Percentiles rank a stretch among this genome's conserved stretches.
Evolutionary conservation across 2,888 invertebrate species (phyloP).

Genomic region (Andricus quercusramuli): DNA sequence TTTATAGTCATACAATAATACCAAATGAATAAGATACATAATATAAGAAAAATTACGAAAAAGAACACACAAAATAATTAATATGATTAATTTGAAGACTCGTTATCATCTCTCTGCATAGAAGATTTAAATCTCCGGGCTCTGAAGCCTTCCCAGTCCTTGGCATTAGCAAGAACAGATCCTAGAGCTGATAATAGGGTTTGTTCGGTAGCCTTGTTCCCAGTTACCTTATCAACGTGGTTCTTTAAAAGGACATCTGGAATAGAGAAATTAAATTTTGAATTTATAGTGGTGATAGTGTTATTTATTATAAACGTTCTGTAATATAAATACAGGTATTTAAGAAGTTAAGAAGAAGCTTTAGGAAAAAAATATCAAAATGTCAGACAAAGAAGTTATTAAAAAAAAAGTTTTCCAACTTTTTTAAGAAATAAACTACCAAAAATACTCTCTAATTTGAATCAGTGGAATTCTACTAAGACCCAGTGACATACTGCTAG

Average conservation of each 20-base stretch:
- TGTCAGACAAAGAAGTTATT: not conserved
- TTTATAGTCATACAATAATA: not conserved
- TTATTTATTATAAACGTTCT: no score
- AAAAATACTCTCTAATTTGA: not conserved
- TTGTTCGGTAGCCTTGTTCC: conserved; percentile 28
- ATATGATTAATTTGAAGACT: not conserved
- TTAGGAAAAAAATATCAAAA: no score
- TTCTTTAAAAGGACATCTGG: conserved; percentile 12
- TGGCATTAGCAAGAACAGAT: conserved; percentile 27
- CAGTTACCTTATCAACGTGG: conserved; percentile 22
- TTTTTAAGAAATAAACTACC: not conserved
- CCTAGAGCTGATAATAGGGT: conserved; percentile 27
- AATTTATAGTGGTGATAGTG: not conserved
- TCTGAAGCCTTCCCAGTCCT: conserved; percentile 36
- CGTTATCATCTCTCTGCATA: not conserved
- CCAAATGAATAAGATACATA: not conserved
- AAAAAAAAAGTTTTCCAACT: not conserved
- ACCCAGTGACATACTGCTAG: no score
- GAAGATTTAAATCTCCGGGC: conserved; percentile 20
- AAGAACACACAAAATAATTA: not conserved
- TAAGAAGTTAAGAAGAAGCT: no score
- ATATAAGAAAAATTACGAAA: not conserved
- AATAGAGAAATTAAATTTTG: not conserved
- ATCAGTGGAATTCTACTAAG: no score
- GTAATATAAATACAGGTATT: no score